Evolutionary conservation across 2,113 vertebrate genomes (phyloP), one percentile per base, ranked within the genome.

Genomic region (Percina caprodes): DNA sequence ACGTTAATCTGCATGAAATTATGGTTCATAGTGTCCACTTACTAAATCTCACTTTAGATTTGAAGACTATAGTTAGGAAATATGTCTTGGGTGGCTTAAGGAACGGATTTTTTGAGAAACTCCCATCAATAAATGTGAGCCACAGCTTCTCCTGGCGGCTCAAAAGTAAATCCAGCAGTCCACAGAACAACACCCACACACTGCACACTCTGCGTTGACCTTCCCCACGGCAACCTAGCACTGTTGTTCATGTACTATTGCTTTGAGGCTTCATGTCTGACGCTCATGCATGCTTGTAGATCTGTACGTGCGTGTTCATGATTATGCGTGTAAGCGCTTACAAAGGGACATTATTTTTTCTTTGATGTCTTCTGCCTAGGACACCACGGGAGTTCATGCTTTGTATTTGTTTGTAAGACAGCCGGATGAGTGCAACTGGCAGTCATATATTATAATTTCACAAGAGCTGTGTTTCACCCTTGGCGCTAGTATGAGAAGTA

Each of bases 401-500:
- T 87, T 80, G 86, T 87, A 66, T 86, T 82, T 89, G 88, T 90
- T 88, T 86, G 82, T 77, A 61, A 74, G 82, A 88, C 83, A 85
- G 87, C 83, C 86, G 77, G 92, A 91, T 92, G 91, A 93, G 88
- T 88, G 90, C 79, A 70, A 88, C 89, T 88, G 85, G 80, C 85
- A 90, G 86, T 51, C 83, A 67, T 85, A 87, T 91, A 85, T 92
- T 91, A 82, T 85, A 80, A 88, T 90, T 91, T 89, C 79, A 90
- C 90, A 92, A 92, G 87, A 89, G 82, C 85, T 61, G 82, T 62
- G 82, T 86, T 85, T 86, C 79, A 78, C 88, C 90, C 74, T 55
- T 26, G 89, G 89, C 83, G 48, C 59, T 70, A 48, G 63, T 82
- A 87, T 80, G 83, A 93, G 90, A 88, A 87, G 83, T 87, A 83